A percentile compares a stretch with the other conserved stretches of the same genome.
Conservation (phyloP, 2,797 vertebrate genomes). For the Rhadinocentrus ornatus region DNA sequence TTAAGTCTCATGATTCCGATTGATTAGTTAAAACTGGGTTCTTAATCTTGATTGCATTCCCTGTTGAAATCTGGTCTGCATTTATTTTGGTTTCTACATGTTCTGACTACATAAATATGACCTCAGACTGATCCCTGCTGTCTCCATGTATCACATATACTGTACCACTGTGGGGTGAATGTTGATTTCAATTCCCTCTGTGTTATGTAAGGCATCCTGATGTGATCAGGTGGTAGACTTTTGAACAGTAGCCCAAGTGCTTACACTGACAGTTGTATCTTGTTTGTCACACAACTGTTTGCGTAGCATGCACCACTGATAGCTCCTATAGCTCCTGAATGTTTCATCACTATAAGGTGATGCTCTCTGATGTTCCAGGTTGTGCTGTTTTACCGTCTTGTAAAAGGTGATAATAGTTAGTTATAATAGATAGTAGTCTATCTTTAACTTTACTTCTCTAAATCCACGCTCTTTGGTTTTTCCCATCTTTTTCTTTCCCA, state of each 20-base stretch:
- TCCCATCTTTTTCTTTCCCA: constrained; percentile 55
- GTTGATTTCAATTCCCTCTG: constrained; percentile 3
- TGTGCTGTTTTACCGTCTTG: neutral
- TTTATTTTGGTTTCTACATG: neutral
- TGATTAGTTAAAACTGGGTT: neutral
- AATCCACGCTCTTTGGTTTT: neutral
- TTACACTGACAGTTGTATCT: constrained; percentile 1
- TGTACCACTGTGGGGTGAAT: neutral
- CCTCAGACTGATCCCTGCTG: neutral
- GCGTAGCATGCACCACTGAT: neutral
- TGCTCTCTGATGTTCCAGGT: neutral
- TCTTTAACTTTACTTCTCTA: too few relatives aligned
- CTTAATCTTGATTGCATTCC: neutral
- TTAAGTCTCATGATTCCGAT: neutral
- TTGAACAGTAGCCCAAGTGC: neutral
- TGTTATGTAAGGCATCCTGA: constrained; percentile 11
- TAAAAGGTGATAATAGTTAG: neutral
- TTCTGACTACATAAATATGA: neutral
- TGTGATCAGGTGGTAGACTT: constrained; percentile 14
- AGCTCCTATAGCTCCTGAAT: neutral
- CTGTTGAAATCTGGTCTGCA: neutral
- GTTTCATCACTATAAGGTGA: neutral
- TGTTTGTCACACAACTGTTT: constrained; percentile 6
- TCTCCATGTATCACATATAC: neutral
- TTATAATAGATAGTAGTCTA: too few relatives aligned